Evolutionary conservation across 2,113 vertebrate genomes (phyloP).

Genomic region (Urocolius indicus): DNA sequence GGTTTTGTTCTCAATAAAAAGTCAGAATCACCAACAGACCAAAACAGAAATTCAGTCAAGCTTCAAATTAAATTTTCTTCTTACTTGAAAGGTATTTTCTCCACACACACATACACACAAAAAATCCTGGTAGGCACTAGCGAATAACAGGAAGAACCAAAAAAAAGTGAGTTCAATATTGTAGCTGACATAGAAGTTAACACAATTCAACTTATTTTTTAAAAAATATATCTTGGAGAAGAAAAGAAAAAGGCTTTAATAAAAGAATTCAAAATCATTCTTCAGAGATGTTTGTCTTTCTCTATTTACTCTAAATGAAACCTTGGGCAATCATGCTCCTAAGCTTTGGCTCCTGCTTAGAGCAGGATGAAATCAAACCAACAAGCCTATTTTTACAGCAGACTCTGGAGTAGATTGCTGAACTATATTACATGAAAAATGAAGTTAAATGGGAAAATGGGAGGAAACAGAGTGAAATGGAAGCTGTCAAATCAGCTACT

Average conservation of each 20-base stretch:
- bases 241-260: not conserved
- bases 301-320: not conserved
- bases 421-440: not conserved
- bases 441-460: not conserved
- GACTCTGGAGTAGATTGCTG: not conserved
- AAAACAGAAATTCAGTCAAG: not conserved
- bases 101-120: not conserved
- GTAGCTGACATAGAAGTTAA: not conserved
- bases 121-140: not conserved
- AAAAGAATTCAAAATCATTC: not conserved
- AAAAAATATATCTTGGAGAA: not conserved
- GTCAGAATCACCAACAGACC: not conserved
- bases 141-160: not conserved
- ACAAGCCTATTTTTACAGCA: not conserved
- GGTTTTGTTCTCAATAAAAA: not conserved
- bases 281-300: not conserved
- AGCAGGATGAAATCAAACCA: not conserved
- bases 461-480: not conserved
- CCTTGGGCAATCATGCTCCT: not conserved
- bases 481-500: not conserved
- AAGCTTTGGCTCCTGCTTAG: not conserved
- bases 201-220: not conserved
- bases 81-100: not conserved
- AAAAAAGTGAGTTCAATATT: slow-evolving; percentile 4
- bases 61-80: slow-evolving; percentile 4